phyloP scores from a whole-genome alignment of 1,140 invertebrate species.

The Philopotamus ludificatus region DNA sequence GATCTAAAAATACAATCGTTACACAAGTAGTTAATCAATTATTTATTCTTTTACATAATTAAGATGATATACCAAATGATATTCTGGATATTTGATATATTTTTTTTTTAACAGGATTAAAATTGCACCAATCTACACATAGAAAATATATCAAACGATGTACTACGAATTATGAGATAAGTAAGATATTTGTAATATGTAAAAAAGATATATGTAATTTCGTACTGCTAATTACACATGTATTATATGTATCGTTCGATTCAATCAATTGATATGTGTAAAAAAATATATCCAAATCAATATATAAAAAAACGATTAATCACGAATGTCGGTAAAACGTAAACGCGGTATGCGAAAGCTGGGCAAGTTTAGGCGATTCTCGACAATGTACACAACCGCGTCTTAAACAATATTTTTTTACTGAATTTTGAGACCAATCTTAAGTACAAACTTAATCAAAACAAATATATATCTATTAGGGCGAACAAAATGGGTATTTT shows the following conservation, averaged over 20 bases:
- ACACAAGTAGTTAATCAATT: neutral
- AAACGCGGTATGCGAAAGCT: too few species aligned
- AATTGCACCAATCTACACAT: neutral
- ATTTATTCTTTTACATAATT: neutral
- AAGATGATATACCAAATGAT: conserved; percentile 7
- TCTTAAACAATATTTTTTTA: neutral
- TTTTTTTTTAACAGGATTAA: too few species aligned
- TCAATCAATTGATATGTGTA: conserved; percentile 18
- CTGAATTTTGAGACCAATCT: too few species aligned
- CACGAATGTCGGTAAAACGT: too few species aligned
- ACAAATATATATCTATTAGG: too few species aligned
- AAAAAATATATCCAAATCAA: neutral
- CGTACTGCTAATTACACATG: neutral
- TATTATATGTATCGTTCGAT: conserved; percentile 13
- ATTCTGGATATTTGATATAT: neutral
- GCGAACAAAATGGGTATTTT: too few species aligned
- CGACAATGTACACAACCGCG: neutral
- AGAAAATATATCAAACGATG: neutral
- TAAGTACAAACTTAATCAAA: too few species aligned
- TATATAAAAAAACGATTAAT: neutral
- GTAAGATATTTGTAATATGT: neutral
- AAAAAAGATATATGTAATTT: conserved; percentile 1
- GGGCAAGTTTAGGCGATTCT: neutral
- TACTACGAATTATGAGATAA: neutral
- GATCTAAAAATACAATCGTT: neutral